Evolutionary conservation across 2,113 vertebrate species (phyloP), one percentile per base, ranked within the genome.

Genomic region (Jacana jacana): DNA sequence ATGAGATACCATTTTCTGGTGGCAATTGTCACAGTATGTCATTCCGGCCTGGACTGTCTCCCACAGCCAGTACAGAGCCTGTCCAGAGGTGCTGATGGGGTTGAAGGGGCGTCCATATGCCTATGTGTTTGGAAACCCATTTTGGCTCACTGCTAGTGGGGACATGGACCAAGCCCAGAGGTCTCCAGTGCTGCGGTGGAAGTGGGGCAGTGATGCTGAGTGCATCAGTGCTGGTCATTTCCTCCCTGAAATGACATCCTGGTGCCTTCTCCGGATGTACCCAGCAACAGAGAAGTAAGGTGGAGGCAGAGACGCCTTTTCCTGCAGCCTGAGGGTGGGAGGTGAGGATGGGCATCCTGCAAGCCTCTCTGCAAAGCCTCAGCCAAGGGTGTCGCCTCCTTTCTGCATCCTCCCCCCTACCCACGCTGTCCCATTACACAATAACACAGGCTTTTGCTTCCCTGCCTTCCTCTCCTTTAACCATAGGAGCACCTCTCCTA

Each of bases 381-480:
- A 86, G 97, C 93, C 93, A 83, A 98, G 98, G 98, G 97, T 97
- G 98, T 98, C 97, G 93, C 97, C 98, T 97, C 97, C 97, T 95
- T 91, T 97, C 97, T 96, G 97, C 98, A 97, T 98, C 97, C 96
- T 98, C 96, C 98, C 98, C 97, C 95, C 72, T 97, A 96, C 90
- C 96, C 97, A 49, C 97, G 97, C 86, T 95, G 96, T 95, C 97
- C 97, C 90, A 57, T 98, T 98, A 96, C 89, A 37, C 96, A 95
- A 97, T 97, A 97, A 98, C 94, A 33, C 4, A 10, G 81, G 20
- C 66, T 91, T 96, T 82, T 94, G 60, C 85, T 97, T 98, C 91
- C 94, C 93, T 94, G 80, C 94, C 97, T 97, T 95, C 97, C 77
- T 33, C 54, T 79, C 22, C 27, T 84, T 66, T 65, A 85, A 57